Percentiles rank a stretch among this genome's conserved stretches.
Evolutionary conservation across 2,888 invertebrate genomes (phyloP).

Genomic region (Meghimatium bilineatum): DNA sequence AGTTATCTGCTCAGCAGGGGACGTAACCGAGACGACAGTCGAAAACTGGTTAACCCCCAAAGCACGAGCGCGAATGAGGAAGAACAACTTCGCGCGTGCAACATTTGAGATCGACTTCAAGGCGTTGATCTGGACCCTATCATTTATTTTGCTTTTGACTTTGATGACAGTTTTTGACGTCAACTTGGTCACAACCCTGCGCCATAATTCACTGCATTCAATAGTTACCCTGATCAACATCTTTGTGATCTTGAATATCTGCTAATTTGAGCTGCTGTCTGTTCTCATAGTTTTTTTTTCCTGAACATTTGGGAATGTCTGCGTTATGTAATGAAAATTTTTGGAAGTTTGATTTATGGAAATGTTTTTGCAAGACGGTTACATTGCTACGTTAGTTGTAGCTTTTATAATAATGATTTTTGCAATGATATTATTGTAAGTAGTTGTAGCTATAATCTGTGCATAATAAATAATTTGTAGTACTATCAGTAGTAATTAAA

Average conservation of each 20-base stretch:
- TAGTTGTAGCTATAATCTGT: background rate
- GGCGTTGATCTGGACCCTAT: background rate
- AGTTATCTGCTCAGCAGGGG: slow-evolving; percentile 40
- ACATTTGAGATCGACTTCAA: slow-evolving; percentile 24
- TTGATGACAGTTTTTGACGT: slow-evolving; percentile 3
- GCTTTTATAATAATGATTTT: background rate
- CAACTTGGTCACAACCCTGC: background rate
- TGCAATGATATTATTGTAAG: background rate
- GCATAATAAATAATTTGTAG: background rate
- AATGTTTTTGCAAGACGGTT: no score
- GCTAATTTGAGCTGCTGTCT: background rate
- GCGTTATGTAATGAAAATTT: background rate
- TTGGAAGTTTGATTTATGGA: no score
- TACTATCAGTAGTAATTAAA: background rate
- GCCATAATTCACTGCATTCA: background rate
- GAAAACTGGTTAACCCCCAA: slow-evolving; percentile 8
- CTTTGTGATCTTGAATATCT: background rate
- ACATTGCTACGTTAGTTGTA: background rate
- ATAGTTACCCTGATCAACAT: background rate
- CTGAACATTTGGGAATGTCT: background rate
- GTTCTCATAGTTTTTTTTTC: background rate
- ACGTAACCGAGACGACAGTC: slow-evolving; percentile 35
- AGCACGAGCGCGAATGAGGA: slow-evolving; percentile 43
- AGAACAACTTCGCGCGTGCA: slow-evolving; percentile 44
- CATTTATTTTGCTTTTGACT: background rate